These are phyloP conservation scores for Salvator merianae DNA, from an alignment of 2,113 vertebrate species.

Conservation along the genomic window DNA sequence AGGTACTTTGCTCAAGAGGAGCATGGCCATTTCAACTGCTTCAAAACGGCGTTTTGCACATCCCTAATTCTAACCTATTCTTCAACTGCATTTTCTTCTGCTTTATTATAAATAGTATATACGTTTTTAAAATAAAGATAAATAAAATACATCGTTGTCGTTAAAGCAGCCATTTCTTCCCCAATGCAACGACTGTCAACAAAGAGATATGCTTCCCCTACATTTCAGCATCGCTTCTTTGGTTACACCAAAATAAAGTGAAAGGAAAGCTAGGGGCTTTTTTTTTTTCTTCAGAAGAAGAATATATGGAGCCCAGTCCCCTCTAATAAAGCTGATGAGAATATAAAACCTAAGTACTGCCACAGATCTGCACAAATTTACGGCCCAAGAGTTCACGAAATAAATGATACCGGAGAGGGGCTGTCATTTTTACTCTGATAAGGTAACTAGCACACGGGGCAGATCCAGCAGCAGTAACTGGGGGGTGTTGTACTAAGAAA, in stretches of 20 bases:
- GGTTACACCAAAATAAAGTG: accelerated
- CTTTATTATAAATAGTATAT: too few species aligned
- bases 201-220: not conserved
- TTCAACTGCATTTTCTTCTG: too few species aligned
- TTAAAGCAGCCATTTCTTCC: too few species aligned
- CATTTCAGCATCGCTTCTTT: accelerated
- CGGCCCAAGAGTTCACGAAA: not conserved
- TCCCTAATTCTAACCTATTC: too few species aligned
- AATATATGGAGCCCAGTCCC: not conserved
- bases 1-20: too few species aligned
- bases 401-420: not conserved
- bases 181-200: too few species aligned
- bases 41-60: too few species aligned
- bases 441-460: not conserved
- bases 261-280: accelerated
- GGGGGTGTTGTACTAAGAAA: not conserved
- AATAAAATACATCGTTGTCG: too few species aligned
- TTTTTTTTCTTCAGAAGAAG: not conserved
- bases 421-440: not conserved
- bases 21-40: too few species aligned
- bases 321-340: not conserved
- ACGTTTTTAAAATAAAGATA: too few species aligned
- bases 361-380: not conserved
- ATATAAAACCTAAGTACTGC: not conserved
- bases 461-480: not conserved